Evolutionary conservation across 2,888 invertebrate species (phyloP), one percentile per base, ranked within the genome.

Genomic region (Lordiphosa andalusiaca): DNA sequence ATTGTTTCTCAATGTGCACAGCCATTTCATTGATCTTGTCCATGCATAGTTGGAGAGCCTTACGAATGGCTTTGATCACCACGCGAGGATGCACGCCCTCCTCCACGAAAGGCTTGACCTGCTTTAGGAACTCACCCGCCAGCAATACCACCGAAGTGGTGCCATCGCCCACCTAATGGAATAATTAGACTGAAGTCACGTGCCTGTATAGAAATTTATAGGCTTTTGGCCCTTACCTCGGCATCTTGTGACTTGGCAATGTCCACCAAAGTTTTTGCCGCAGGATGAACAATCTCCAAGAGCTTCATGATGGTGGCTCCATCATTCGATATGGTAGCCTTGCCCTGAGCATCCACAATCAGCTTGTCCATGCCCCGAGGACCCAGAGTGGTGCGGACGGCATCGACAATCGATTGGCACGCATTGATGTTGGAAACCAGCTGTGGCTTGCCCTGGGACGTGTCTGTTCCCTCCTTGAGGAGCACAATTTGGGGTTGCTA

Each of bases 281-380:
- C 99, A 0, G 99, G 99, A 90, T 99, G 99, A 19, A 99, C 94
- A 83, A 99, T 95, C 86, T 99, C 98, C 78, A 99, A 88, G n/a
- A 98, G 92, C 90, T 98, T 99, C 93, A 99, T 93, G 67, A 99
- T 99, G 0, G 99, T 99, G 5, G 99, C 99, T 10, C 99, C 99
- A 90, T 99, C 99, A 88, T 99, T 99, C 1, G 99, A 99, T 75
- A 99, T 99, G 2, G 98, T 98, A 0, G 98, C 95, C 88, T 96
- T 97, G 57, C 98, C 97, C 71, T 92, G 92, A 65, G 92, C 92
- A 87, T 97, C 95, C 0, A 99, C 98, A 62, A 99, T 97, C 50
- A 99, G 91, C 89, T 99, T 99, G 90, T 99, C 99, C 98, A 99
- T 98, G 69, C 99, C 99, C 25, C 99, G 93, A 5, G 99, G 99